phyloP scores from a whole-genome alignment of 2,113 vertebrate genomes.

The Rhinoptilus africanus region DNA sequence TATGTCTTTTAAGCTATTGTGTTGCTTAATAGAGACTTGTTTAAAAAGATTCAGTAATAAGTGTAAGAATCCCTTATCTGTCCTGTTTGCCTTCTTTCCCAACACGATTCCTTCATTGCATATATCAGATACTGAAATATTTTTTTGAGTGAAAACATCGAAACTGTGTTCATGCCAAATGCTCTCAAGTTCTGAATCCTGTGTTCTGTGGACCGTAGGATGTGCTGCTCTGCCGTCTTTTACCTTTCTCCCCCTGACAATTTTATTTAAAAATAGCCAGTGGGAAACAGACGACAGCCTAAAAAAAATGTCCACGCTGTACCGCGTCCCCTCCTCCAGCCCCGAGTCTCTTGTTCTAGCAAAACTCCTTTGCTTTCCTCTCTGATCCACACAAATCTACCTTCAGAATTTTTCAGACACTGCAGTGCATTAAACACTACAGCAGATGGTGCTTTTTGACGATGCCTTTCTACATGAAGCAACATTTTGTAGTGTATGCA shows the following conservation, averaged over 20 bases:
- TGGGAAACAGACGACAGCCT: not conserved
- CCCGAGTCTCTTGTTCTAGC: conserved; percentile 46
- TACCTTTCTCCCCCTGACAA: not conserved
- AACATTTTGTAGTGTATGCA: conserved; percentile 78
- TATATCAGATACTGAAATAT: not conserved
- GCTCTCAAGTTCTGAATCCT: not conserved
- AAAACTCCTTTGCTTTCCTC: conserved; percentile 55
- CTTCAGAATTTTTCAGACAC: conserved; percentile 68
- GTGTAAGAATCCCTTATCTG: not conserved
- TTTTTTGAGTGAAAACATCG: conserved; percentile 9
- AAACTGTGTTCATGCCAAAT: not conserved
- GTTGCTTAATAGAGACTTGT: not conserved
- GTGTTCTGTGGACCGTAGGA: not conserved
- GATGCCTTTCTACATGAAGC: conserved; percentile 75
- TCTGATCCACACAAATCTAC: conserved; percentile 69
- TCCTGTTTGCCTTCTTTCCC: conserved; percentile 17
- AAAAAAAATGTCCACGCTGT: not conserved
- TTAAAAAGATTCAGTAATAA: not conserved
- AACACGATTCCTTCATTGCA: not conserved
- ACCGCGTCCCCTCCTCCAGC: not conserved
- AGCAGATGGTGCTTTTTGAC: conserved; percentile 85
- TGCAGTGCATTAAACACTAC: conserved; percentile 79
- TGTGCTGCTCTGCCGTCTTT: conserved; percentile 16
- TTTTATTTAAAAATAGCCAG: conserved; percentile 28
- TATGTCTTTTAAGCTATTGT: not conserved